These are phyloP conservation scores for Elysia chlorotica DNA, from an alignment of 1,140 invertebrate species.

Conservation along the genomic window DNA sequence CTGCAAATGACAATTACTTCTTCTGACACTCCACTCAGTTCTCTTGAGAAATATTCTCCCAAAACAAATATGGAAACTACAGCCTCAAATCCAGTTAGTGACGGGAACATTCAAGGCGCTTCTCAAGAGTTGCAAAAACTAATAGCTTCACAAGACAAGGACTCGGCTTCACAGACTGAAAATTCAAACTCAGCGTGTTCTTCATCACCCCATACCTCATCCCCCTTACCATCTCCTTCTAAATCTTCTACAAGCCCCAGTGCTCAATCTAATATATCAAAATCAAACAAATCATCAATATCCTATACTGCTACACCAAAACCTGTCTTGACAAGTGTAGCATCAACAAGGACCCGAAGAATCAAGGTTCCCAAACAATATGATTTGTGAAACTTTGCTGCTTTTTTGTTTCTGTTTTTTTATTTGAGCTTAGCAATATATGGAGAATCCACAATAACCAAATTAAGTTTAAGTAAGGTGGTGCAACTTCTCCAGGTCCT, in stretches of 20 bases:
- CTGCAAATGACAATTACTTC: too few species aligned
- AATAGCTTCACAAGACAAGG: background rate
- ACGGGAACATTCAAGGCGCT: too few species aligned
- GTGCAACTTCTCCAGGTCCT: too few species aligned
- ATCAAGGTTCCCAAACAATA: conserved; percentile 56
- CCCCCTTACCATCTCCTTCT: background rate
- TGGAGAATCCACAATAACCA: too few species aligned
- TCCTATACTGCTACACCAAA: conserved; percentile 27
- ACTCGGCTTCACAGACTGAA: background rate
- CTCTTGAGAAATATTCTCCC: too few species aligned
- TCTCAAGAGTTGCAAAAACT: too few species aligned
- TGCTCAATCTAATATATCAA: background rate
- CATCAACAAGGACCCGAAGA: conserved; percentile 50
- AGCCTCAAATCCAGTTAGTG: conserved; percentile 1
- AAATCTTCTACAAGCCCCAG: background rate
- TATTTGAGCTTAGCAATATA: too few species aligned
- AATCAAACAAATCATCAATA: background rate
- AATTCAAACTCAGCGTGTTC: background rate
- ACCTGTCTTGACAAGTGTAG: conserved; percentile 39
- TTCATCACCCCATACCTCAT: background rate
- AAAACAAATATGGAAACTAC: background rate
- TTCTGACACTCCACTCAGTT: too few species aligned
- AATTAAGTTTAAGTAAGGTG: too few species aligned
- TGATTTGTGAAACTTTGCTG: conserved; percentile 32
- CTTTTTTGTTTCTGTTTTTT: too few species aligned